phyloP scores from a whole-genome alignment of 2,797 vertebrate species.

The Lateolabrax maculatus region DNA sequence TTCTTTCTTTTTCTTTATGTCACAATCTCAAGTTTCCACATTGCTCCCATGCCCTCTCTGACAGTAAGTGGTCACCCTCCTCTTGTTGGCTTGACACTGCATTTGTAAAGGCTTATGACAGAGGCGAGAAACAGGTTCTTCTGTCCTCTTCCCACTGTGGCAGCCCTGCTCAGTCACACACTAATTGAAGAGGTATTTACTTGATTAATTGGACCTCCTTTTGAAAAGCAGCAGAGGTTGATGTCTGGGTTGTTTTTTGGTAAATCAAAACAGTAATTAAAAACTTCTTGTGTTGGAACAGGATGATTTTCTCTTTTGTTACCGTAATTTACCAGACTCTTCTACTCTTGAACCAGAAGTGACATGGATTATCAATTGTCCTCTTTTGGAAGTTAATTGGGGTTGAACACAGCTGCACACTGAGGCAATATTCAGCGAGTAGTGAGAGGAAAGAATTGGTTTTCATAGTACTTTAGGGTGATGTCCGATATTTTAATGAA shows the following conservation, averaged over 20 bases:
- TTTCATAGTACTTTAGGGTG: conserved; percentile 27
- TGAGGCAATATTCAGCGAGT: conserved; percentile 33
- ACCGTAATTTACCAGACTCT: conserved; percentile 47
- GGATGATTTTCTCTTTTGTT: conserved; percentile 45
- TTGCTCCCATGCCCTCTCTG: conserved; percentile 61
- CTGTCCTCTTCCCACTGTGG: conserved; percentile 21
- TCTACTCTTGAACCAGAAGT: conserved; percentile 62
- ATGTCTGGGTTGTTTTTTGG: conserved; percentile 41
- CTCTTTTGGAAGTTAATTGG: conserved; percentile 68
- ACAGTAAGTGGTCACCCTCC: conserved; percentile 55
- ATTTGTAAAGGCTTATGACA: conserved; percentile 58
- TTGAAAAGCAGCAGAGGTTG: conserved; percentile 47
- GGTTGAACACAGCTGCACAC: conserved; percentile 50
- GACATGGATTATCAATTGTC: conserved; percentile 63
- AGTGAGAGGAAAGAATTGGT: conserved; percentile 45
- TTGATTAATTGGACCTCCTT: conserved; percentile 73
- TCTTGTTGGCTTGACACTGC: conserved; percentile 60
- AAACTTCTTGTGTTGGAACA: conserved; percentile 31
- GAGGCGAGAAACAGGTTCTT: conserved; percentile 37
- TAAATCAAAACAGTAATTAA: conserved; percentile 67
- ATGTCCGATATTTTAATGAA: background rate
- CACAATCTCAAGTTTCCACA: conserved; percentile 68
- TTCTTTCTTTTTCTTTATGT: too few species aligned
- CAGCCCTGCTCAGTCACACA: conserved; percentile 37
- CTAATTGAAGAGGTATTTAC: conserved; percentile 72